These are phyloP conservation scores for Archegozetes longisetosus DNA, from an alignment of 1,140 invertebrate species.

Conservation along the genomic window DNA sequence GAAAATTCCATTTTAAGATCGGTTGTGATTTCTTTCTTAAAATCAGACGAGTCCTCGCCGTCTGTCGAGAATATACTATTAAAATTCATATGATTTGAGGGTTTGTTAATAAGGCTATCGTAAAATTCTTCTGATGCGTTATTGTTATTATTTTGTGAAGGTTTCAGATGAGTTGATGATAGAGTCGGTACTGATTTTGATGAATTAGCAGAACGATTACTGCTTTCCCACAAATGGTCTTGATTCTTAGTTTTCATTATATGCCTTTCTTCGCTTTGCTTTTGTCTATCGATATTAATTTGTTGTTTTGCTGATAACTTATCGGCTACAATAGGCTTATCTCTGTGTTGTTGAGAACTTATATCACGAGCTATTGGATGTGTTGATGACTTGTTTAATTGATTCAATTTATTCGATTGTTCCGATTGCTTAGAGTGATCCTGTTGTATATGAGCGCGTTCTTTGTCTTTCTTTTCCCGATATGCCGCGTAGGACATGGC, in stretches of 20 bases:
- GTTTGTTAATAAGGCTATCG: no score
- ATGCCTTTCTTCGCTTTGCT: background rate
- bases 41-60: background rate
- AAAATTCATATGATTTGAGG: background rate
- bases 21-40: conserved; percentile 3
- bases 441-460: background rate
- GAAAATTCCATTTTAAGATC: conserved; percentile 16
- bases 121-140: no score
- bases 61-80: background rate
- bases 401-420: background rate
- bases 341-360: background rate
- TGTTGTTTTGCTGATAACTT: background rate
- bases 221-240: background rate
- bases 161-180: background rate
- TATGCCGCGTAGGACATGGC: background rate
- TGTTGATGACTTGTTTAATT: conserved; percentile 10
- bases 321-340: background rate
- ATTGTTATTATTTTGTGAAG: background rate
- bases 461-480: background rate
- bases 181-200: conserved; percentile 6
- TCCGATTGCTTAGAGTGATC: background rate
- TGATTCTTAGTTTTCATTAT: background rate
- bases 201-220: background rate
- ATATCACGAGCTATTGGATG: conserved; percentile 2
- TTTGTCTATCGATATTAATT: background rate